Evolutionary conservation across 2,888 invertebrate species (phyloP).

Genomic region (Idaea biselata): DNA sequence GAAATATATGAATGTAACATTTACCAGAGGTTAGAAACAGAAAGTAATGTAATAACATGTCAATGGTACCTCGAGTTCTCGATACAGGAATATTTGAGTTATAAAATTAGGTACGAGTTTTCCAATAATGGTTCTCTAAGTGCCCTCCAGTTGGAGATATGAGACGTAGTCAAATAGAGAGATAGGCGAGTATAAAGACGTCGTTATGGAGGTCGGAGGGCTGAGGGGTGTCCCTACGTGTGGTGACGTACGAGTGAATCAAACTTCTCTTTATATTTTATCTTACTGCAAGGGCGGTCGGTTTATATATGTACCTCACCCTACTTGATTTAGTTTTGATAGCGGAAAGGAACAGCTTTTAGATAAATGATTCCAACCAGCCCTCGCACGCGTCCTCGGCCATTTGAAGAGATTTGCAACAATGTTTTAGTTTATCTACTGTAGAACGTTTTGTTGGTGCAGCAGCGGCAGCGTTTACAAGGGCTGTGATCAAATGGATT

Average conservation of each 20-base stretch:
- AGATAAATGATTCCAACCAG: slow-evolving; percentile 71
- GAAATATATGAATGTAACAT: slow-evolving; percentile 8
- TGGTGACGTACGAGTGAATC: slow-evolving; percentile 72
- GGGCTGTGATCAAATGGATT: slow-evolving; percentile 67
- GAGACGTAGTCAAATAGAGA: slow-evolving; percentile 73
- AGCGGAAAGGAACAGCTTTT: slow-evolving; percentile 73
- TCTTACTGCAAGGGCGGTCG: slow-evolving; percentile 76
- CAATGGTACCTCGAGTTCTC: slow-evolving; percentile 9
- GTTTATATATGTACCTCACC: slow-evolving; percentile 68
- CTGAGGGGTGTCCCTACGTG: slow-evolving; percentile 48
- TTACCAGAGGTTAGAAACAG: slow-evolving; percentile 4
- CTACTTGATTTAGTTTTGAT: slow-evolving; percentile 79
- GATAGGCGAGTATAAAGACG: slow-evolving; percentile 67
- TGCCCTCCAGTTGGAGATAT: slow-evolving; percentile 63
- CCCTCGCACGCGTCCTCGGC: slow-evolving; percentile 33
- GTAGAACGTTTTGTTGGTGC: slow-evolving; percentile 52
- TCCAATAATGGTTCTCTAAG: slow-evolving; percentile 68
- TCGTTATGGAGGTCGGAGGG: slow-evolving; percentile 59
- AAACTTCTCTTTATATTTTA: slow-evolving; percentile 76
- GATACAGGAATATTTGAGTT: slow-evolving; percentile 32
- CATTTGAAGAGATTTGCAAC: slow-evolving; percentile 62
- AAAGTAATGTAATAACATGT: slow-evolving; percentile 15
- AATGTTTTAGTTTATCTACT: slow-evolving; percentile 64
- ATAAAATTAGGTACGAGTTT: slow-evolving; percentile 54
- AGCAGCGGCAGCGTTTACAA: slow-evolving; percentile 45